Conservation (phyloP, 2,888 invertebrate genomes). For the Lasiommata megera region DNA sequence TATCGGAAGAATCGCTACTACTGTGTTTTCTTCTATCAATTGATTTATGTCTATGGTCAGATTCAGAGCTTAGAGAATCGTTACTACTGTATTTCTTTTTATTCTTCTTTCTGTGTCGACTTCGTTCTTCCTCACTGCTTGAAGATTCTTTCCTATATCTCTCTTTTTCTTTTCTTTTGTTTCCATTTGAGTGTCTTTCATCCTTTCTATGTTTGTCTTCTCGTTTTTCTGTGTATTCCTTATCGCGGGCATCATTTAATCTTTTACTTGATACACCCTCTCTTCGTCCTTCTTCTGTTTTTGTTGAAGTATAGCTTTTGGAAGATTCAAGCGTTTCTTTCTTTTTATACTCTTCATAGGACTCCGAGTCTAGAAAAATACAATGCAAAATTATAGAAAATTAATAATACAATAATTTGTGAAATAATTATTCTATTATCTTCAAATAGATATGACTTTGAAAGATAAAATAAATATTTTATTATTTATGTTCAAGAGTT, state of each 20-base stretch:
- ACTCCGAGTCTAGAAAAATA: slow-evolving; percentile 82
- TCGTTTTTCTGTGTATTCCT: slow-evolving; percentile 32
- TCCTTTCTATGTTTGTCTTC: slow-evolving; percentile 37
- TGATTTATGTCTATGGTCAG: slow-evolving; percentile 42
- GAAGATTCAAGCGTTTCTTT: slow-evolving; percentile 57
- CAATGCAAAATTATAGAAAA: neutral
- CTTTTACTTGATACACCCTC: slow-evolving; percentile 47
- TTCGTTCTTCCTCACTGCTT: slow-evolving; percentile 37
- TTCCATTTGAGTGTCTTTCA: slow-evolving; percentile 46
- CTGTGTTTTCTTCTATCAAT: slow-evolving; percentile 40
- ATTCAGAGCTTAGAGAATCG: slow-evolving; percentile 53
- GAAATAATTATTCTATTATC: too few relatives aligned
- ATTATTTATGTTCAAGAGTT: too few relatives aligned
- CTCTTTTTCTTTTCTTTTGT: slow-evolving; percentile 35
- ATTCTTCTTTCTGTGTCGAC: slow-evolving; percentile 27
- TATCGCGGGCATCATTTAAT: slow-evolving; percentile 38
- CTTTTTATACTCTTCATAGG: slow-evolving; percentile 86
- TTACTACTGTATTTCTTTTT: slow-evolving; percentile 47
- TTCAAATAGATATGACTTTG: too few relatives aligned
- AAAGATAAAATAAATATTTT: too few relatives aligned
- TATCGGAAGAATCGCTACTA: slow-evolving; percentile 46
- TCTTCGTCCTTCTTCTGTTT: slow-evolving; percentile 27
- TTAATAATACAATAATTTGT: too few relatives aligned
- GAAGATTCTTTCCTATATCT: slow-evolving; percentile 42
- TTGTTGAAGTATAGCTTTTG: slow-evolving; percentile 42